Conservation (phyloP, 2,888 invertebrate genomes). For the Agrotis segetum region DNA sequence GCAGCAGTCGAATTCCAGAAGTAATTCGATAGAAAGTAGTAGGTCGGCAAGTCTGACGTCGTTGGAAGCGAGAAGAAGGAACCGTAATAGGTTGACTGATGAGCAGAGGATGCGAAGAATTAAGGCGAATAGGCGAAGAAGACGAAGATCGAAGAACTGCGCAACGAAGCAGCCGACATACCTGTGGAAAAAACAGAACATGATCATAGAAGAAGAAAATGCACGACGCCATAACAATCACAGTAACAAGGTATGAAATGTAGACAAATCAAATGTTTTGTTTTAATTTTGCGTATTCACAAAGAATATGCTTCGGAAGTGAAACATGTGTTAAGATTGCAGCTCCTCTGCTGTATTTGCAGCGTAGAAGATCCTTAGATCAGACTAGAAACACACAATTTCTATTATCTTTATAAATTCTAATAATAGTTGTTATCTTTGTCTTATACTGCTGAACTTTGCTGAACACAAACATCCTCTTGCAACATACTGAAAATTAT, state of each 20-base stretch:
- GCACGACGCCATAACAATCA: constrained; percentile 63
- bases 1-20: constrained; percentile 72
- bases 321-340: background rate
- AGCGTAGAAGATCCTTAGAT: background rate
- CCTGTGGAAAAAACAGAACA: constrained; percentile 80
- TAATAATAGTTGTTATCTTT: background rate
- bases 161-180: constrained; percentile 88
- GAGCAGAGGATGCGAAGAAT: constrained; percentile 76
- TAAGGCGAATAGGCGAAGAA: constrained; percentile 79
- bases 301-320: background rate
- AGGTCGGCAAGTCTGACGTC: constrained; percentile 75
- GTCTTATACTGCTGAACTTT: constrained; percentile 4
- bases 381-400: background rate
- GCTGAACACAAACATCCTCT: background rate
- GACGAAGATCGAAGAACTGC: constrained; percentile 84
- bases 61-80: constrained; percentile 68
- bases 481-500: background rate
- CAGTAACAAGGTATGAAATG: constrained; percentile 60
- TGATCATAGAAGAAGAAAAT: constrained; percentile 62
- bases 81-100: constrained; percentile 71
- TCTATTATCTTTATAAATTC: background rate
- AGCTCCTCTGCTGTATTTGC: background rate
- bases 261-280: background rate
- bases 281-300: background rate
- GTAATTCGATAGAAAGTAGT: constrained; percentile 78